A percentile compares a stretch with the other conserved stretches of the same genome.
Evolutionary conservation across 1,140 invertebrate genomes (phyloP).

Genomic region (Nomia melanderi): DNA sequence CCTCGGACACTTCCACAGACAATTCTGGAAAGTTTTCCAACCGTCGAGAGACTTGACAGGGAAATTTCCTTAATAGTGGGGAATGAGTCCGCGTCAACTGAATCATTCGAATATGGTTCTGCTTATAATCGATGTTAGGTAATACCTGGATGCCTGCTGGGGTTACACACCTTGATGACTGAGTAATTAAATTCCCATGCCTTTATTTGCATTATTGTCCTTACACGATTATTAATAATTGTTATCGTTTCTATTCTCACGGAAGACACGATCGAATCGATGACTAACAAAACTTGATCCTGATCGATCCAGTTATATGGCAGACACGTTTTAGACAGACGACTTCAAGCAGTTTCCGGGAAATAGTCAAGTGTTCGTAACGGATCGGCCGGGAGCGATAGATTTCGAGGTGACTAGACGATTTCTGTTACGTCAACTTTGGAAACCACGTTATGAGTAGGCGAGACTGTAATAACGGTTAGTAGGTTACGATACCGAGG

Average conservation of each 20-base stretch:
- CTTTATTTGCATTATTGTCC: no score
- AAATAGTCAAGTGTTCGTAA: neutral
- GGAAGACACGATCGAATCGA: neutral
- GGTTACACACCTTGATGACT: neutral
- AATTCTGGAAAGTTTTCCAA: no score
- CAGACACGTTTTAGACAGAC: no score
- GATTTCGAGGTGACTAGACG: slow-evolving; percentile 27
- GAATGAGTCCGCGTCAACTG: neutral
- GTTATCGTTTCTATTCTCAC: neutral
- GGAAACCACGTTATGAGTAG: slow-evolving; percentile 15
- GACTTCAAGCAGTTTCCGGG: no score
- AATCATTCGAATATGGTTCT: neutral
- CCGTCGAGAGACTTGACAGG: neutral
- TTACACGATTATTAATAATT: no score
- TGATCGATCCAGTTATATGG: neutral
- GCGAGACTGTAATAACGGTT: slow-evolving; percentile 20
- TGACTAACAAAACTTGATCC: neutral
- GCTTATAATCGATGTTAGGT: neutral
- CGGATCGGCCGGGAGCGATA: no score
- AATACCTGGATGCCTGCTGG: neutral
- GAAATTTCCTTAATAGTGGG: neutral
- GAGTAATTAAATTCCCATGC: neutral
- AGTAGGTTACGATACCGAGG: slow-evolving; percentile 23
- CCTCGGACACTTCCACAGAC: slow-evolving; percentile 4
- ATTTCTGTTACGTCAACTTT: slow-evolving; percentile 20